Conservation (phyloP, 1,140 invertebrate genomes). For the Bombus vancouverensis region DNA sequence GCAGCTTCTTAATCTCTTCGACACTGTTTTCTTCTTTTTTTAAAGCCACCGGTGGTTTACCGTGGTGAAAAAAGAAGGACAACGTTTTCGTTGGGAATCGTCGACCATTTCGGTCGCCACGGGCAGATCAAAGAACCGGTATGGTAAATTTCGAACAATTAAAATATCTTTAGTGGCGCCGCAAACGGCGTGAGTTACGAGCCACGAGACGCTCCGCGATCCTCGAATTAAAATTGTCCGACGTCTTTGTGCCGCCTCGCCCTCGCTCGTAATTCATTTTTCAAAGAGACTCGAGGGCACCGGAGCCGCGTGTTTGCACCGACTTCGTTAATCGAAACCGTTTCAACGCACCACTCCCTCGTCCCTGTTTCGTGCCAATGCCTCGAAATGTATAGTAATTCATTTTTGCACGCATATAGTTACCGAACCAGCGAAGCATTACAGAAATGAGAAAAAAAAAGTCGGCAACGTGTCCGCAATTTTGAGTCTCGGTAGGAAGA, state of each 20-base stretch:
- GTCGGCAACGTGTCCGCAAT: background rate
- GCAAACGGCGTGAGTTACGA: conserved; percentile 54
- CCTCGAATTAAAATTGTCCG: conserved; percentile 64
- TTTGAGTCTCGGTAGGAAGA: background rate
- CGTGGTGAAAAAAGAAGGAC: background rate
- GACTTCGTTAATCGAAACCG: conserved; percentile 26
- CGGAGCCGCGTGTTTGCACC: background rate
- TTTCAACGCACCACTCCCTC: background rate
- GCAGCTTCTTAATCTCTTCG: conserved; percentile 3
- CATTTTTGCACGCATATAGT: background rate
- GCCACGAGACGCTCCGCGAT: conserved; percentile 20
- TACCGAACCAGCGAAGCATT: background rate
- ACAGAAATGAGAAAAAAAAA: background rate
- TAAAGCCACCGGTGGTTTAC: background rate
- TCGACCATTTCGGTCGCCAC: background rate
- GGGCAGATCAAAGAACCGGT: conserved; percentile 47
- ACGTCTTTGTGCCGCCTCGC: conserved; percentile 28
- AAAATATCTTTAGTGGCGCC: conserved; percentile 60
- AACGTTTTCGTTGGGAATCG: background rate
- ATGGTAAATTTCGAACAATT: conserved; percentile 71
- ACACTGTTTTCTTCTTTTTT: background rate
- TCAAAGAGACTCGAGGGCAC: conserved; percentile 60
- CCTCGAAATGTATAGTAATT: background rate
- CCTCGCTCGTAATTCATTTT: conserved; percentile 67
- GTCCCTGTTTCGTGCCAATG: background rate